A percentile compares a stretch with the other conserved stretches of the same genome.
Evolutionary conservation across 2,113 vertebrate species (phyloP).

Genomic region (Empidonax alnorum): DNA sequence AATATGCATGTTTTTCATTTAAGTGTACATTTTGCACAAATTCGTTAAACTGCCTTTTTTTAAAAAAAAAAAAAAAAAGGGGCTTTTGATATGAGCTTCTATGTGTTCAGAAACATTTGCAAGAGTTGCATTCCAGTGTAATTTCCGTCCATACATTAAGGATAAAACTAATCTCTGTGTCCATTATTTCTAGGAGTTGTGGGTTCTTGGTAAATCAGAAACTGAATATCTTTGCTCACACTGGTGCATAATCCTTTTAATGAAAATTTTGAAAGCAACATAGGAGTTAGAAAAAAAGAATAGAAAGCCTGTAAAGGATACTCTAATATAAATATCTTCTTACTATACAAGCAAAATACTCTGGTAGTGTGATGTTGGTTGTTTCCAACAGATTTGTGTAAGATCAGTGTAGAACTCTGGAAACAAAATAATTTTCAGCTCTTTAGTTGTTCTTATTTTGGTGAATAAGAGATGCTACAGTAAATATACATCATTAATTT

Average conservation of each 20-base stretch:
- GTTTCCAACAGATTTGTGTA: neutral
- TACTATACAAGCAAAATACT: neutral
- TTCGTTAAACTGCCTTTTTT: neutral
- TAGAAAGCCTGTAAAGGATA: neutral
- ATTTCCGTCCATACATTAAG: neutral
- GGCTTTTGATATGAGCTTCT: neutral
- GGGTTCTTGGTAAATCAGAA: neutral
- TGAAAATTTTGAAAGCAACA: neutral
- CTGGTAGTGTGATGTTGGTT: rapidly evolving
- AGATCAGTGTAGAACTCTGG: neutral
- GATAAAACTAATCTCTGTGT: neutral
- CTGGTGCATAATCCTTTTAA: neutral
- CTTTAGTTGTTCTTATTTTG: neutral
- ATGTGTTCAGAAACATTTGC: neutral
- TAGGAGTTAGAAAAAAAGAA: neutral
- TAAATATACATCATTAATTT: neutral
- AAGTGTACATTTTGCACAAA: neutral
- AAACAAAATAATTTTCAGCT: neutral
- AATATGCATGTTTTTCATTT: neutral
- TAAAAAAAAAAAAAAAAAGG: neutral
- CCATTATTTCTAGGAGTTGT: neutral
- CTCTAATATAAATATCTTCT: neutral
- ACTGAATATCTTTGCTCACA: neutral
- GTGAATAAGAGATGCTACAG: neutral
- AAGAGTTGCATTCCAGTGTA: neutral